Conservation (phyloP, 2,113 vertebrate genomes). For the Prietella phreatophila region DNA sequence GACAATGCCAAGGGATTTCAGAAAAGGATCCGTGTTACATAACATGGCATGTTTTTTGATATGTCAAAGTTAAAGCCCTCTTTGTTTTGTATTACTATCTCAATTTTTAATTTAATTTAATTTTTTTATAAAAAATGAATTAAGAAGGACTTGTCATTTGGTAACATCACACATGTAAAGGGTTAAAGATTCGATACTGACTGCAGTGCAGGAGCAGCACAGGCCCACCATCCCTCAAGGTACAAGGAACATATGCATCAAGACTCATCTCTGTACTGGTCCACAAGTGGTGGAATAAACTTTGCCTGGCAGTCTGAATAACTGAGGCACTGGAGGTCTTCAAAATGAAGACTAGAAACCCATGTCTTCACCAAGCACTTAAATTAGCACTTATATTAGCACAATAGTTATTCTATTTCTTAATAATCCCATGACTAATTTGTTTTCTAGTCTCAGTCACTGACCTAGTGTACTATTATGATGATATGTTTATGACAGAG, state of each 20-base stretch:
- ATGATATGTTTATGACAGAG: background rate
- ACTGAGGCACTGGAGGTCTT: background rate
- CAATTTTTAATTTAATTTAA: too few species aligned
- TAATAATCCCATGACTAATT: background rate
- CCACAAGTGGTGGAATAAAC: background rate
- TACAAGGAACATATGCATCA: too few species aligned
- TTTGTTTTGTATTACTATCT: too few species aligned
- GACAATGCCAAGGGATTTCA: too few species aligned
- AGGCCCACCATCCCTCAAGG: background rate
- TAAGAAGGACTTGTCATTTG: too few species aligned
- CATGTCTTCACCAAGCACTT: background rate
- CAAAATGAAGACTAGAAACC: background rate
- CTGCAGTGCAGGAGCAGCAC: too few species aligned
- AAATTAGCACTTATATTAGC: background rate
- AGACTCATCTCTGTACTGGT: background rate
- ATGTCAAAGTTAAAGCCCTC: too few species aligned
- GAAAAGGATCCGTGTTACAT: too few species aligned
- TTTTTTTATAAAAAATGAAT: too few species aligned
- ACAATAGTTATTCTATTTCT: background rate
- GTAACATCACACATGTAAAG: too few species aligned
- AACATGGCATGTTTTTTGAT: too few species aligned
- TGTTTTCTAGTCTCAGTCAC: background rate
- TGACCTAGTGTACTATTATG: background rate
- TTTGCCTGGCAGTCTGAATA: background rate
- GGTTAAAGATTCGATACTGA: background rate